These are phyloP conservation scores for Metopia argyrocephala DNA, from an alignment of 2,888 invertebrate species.

Conservation along the genomic window DNA sequence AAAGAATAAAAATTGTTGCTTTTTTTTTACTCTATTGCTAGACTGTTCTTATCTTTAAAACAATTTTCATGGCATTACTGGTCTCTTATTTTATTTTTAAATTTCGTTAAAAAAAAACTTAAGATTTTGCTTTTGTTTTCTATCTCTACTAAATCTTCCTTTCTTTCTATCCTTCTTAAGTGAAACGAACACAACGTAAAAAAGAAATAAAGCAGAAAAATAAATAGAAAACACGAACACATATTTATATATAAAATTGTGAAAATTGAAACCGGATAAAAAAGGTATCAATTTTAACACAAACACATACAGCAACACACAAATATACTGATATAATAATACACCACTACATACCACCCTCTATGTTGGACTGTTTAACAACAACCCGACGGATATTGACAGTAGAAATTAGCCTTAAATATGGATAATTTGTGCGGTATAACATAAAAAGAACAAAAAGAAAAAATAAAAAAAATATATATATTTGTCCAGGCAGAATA, in stretches of 20 bases:
- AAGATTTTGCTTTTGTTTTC: slow-evolving; percentile 43
- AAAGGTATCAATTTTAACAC: neutral
- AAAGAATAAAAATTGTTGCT: too few species aligned
- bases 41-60: too few species aligned
- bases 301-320: neutral
- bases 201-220: neutral
- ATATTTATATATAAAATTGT: neutral
- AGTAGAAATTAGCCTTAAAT: slow-evolving; percentile 46
- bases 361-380: slow-evolving; percentile 9
- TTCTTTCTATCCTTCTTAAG: too few species aligned
- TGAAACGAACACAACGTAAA: neutral
- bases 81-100: too few species aligned
- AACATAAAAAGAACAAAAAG: slow-evolving; percentile 24
- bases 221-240: too few species aligned
- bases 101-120: neutral
- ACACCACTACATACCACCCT: neutral
- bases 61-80: too few species aligned
- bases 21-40: too few species aligned
- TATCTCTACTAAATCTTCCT: too few species aligned
- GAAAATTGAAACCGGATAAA: neutral
- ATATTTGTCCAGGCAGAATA: neutral
- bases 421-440: slow-evolving; percentile 41
- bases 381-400: slow-evolving; percentile 52
- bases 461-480: neutral
- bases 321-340: too few species aligned